Evolutionary conservation across 2,888 invertebrate genomes (phyloP), one percentile per base, ranked within the genome.

Genomic region (Allolobophora icterica): DNA sequence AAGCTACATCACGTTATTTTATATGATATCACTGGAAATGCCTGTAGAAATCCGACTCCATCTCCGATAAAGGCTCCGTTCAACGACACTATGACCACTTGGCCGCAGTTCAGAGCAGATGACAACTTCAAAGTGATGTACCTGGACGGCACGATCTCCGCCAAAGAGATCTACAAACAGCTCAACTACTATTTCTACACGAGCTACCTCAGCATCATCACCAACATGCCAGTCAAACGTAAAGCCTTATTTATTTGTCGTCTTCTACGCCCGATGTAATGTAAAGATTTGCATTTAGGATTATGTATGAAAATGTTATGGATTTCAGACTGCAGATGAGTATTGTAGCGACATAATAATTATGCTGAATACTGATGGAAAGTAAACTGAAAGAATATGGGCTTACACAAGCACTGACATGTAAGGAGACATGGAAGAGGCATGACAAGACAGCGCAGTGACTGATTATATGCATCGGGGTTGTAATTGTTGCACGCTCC

Each of bases 1-100:
- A 24, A 24, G 6, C 6, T 24, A n/a, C 71, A 71, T 6, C 11
- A 71, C n/a, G n/a, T n/a, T 52, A 21, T 1, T 21, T 52, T 4
- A 21, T 4, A 52, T 52, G 19, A 52, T 6, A 13, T 52, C 1
- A 52, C 52, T 52, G 19, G 71, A n/a, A 30, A n/a, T 90, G 11
- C 6, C 15, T 71, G 83, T 84, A 91, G 92, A n/a, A 89, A 92
- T 89, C 92, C 92, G 11, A 92, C 92, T 24, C 92, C 92, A n/a
- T 33, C 83, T 6, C 92, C 92, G n/a, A 91, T 92, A 24, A 58
- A 33, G 21, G 42, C 90, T 34, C 92, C 92, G 35, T 91, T 92
- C 24, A 42, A 91, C 40, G 84, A 91, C 71, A 84, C 58, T 0
- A 40, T 89, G 40, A 92, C 91, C 84, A 91, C n/a, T n/a, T 92